Evolutionary conservation across 1,140 invertebrate genomes (phyloP), one percentile per base, ranked within the genome.

Genomic region (Drosophila kohkoa): DNA sequence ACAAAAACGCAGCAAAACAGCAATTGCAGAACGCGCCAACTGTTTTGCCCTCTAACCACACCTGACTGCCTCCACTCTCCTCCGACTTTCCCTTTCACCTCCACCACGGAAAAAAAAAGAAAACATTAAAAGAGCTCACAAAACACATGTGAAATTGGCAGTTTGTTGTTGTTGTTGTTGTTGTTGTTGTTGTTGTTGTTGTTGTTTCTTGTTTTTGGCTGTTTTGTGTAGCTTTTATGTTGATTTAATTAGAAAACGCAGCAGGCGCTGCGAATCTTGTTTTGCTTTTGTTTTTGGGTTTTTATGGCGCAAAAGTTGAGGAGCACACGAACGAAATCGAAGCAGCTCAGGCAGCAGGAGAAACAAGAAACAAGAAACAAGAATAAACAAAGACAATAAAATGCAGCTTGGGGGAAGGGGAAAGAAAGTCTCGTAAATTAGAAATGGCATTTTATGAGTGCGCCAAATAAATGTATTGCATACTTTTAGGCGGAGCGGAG

Each of bases 381-480:
- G 28, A 13, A 52, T 54, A 54, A 54, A 54, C 30, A 58, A 57
- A 58, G 52, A 51, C 49, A 59, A 46, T 38, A 64, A 57, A 57
- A 64, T 10, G 45, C 20, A 49, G 46, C 1, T 15, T 11, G 15
- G 13, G 55, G 38, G 38, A 8, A 10, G 5, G 8, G 11, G 4
- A 5, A 58, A 16, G 8, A 7, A 11, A 65, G 51, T 65, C 78
- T 83, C 83, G 83, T 88, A 88, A 88, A 88, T 88, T 83, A 73
- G 75, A 88, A 89, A 83, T 72, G 83, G 77, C 78, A 81, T 88
- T 82, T 88, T 81, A 81, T 88, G 83, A 70, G 83, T 82, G 83
- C 65, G 70, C 77, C 77, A 82, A 88, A 88, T 78, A 88, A 88
- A 88, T 80, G 65, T 80, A 35, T 65, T 62, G 71, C 71, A 67